Conservation (phyloP, 2,797 vertebrate species). For the Arnoldichthys spilopterus region DNA sequence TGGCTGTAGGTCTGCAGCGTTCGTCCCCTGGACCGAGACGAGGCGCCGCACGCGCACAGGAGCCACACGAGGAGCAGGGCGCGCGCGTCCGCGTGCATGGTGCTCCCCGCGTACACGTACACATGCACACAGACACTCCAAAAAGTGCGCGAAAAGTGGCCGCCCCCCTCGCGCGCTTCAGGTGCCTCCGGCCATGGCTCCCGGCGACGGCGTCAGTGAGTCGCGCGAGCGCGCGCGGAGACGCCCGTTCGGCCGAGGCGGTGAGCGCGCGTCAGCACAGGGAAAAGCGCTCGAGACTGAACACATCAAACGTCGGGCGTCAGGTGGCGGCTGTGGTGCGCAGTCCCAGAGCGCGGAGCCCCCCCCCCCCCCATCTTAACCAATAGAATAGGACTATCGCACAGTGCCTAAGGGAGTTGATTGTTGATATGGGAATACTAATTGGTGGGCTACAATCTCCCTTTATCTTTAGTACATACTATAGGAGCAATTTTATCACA, state of each 20-base stretch:
- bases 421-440: too few species aligned
- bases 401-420: not conserved
- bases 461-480: too few species aligned
- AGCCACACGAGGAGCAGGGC: constrained; percentile 80
- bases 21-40: constrained; percentile 67
- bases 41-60: constrained; percentile 75
- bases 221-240: not conserved
- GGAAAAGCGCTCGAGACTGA: not conserved
- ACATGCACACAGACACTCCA: not conserved
- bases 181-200: constrained; percentile 1
- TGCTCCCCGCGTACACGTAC: constrained; percentile 62
- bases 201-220: not conserved
- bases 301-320: not conserved
- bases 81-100: constrained; percentile 83
- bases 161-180: not conserved
- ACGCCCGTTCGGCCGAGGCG: not conserved
- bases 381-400: too few species aligned
- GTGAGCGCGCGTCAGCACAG: not conserved
- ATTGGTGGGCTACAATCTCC: too few species aligned
- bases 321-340: not conserved
- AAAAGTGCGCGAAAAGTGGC: constrained; percentile 26
- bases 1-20: constrained; percentile 78
- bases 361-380: too few species aligned
- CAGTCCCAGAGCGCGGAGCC: not conserved
- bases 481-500: too few species aligned